Evolutionary conservation across 1,140 invertebrate species (phyloP), one percentile per base, ranked within the genome.

Genomic region (Sitobion miscanthi): DNA sequence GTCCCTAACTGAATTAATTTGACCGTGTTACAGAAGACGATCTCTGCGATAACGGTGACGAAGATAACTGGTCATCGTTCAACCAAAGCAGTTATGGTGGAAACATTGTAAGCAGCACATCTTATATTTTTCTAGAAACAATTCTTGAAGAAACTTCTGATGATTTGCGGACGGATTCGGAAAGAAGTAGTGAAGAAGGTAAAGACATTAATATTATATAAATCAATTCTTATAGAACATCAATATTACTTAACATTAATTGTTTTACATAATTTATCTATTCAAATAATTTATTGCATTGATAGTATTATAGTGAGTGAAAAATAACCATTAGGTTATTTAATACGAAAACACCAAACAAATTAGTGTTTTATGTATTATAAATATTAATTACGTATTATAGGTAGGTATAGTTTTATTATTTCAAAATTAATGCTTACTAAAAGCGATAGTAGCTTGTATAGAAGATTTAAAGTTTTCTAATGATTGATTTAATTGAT

Each of bases 121-220:
- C 96, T 94, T 96, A 96, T 94, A 95, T 96, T 91, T 96, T 96
- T 94, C 95, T 97, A 95, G 97, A 97, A 95, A 97, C 97, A 0
- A 97, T 97, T 95, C 95, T 97, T 94, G 97, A 97, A 95, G 97
- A 97, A 95, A 97, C 97, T 5, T 97, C 97, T 94, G 97, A 97
- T 95, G 97, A 97, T 95, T 95, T 97, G 94, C 96, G 96, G 86
- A 97, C 97, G 91, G 97, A 97, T 94, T 96, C 97, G 0, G 91
- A 93, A 42, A 85, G 49, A 57, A 93, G 91, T 85, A 93, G 91
- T 38, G 91, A 93, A 86, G 91, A 93, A 93, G 91, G 91, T 93
- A 45, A 45, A 3, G 11, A 1, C 17, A 47, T 11, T 85, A 14
- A 45, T 77, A 85, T 45, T 21, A 25, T 85, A 82, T 82, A 82